Conservation (phyloP, 2,888 invertebrate genomes). For the Erebia epiphron region DNA sequence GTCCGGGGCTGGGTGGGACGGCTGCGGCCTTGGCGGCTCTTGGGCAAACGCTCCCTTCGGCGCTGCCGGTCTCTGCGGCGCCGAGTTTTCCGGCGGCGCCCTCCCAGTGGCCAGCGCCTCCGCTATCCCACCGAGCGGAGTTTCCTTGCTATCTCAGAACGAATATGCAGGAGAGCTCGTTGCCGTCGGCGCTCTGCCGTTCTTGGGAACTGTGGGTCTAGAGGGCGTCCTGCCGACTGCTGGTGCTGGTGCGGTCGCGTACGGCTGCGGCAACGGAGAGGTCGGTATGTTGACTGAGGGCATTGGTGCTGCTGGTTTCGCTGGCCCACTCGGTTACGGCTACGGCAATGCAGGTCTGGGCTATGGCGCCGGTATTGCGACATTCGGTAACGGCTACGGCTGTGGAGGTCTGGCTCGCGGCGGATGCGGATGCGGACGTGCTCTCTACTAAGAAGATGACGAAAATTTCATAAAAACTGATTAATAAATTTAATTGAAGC, state of each 20-base stretch:
- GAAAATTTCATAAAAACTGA: too few species aligned
- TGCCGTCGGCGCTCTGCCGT: slow-evolving; percentile 20
- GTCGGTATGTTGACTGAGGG: slow-evolving; percentile 44
- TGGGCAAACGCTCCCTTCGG: slow-evolving; percentile 23
- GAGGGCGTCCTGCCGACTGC: slow-evolving; percentile 43
- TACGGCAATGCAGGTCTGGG: too few species aligned
- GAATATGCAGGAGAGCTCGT: slow-evolving; percentile 15
- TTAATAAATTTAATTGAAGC: too few species aligned
- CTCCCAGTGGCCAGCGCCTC: slow-evolving; percentile 36
- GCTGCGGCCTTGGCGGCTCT: not conserved
- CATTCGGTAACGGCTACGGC: slow-evolving; percentile 19
- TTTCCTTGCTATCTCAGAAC: slow-evolving; percentile 23
- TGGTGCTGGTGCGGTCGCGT: slow-evolving; percentile 46
- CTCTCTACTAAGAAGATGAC: not conserved
- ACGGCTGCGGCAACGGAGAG: slow-evolving; percentile 48
- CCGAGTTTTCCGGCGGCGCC: slow-evolving; percentile 39
- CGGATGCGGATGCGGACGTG: slow-evolving; percentile 30
- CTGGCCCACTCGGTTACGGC: slow-evolving; percentile 8
- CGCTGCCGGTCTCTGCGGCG: slow-evolving; percentile 22
- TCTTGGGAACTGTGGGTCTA: slow-evolving; percentile 25
- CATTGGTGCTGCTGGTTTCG: slow-evolving; percentile 19
- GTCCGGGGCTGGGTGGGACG: slow-evolving; percentile 31
- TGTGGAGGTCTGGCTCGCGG: slow-evolving; percentile 22
- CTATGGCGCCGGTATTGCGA: slow-evolving; percentile 3
- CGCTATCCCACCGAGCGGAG: slow-evolving; percentile 25